Conservation (phyloP, 1,140 invertebrate genomes). For the Brachionus sp. region DNA sequence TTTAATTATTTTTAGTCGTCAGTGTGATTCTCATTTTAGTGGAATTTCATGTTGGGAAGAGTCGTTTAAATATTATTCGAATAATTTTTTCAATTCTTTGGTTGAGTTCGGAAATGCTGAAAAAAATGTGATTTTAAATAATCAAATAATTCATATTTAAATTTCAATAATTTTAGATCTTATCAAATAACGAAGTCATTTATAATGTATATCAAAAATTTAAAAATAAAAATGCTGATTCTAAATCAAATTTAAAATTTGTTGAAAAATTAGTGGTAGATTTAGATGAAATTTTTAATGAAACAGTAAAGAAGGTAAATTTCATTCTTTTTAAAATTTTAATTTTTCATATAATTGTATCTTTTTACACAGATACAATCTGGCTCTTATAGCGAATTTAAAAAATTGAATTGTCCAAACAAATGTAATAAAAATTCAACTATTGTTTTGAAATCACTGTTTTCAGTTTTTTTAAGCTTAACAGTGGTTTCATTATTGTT, state of each 20-base stretch:
- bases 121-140: neutral
- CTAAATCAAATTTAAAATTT: conserved; percentile 8
- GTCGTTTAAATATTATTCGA: conserved; percentile 24
- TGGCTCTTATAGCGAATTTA: too few species aligned
- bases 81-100: neutral
- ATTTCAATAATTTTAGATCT: neutral
- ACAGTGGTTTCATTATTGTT: neutral
- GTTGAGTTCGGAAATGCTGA: conserved; percentile 34
- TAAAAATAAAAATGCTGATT: neutral
- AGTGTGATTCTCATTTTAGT: conserved; percentile 40
- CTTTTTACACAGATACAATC: too few species aligned
- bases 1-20: neutral
- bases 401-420: neutral
- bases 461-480: neutral
- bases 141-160: neutral
- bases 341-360: neutral
- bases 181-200: neutral
- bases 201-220: neutral
- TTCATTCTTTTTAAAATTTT: neutral
- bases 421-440: neutral
- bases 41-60: conserved; percentile 11
- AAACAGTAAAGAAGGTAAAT: neutral
- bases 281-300: neutral
- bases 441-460: neutral
- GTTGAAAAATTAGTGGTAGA: neutral